A percentile compares a stretch with the other conserved stretches of the same genome.
phyloP scores from a whole-genome alignment of 2,888 invertebrate species.

The Heliconius sara region DNA sequence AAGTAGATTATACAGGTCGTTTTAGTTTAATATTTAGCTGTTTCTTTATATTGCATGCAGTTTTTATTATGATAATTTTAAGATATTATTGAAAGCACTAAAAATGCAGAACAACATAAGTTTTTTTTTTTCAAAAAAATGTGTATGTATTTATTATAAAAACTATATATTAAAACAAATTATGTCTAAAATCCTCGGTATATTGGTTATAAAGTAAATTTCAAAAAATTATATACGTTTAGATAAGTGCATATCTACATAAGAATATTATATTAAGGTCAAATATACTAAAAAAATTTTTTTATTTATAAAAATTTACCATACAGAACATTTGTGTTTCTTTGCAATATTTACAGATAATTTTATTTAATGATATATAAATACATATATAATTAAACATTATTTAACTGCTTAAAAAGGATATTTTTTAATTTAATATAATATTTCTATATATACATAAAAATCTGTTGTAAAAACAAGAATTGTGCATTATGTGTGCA shows the following conservation, averaged over 20 bases:
- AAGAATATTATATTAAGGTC: no score
- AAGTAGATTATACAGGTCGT: conserved; percentile 57
- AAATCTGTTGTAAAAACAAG: neutral
- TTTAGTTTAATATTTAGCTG: conserved; percentile 8
- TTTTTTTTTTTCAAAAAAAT: no score
- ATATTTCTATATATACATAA: neutral
- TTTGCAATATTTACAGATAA: no score
- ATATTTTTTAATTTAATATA: neutral
- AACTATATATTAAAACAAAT: neutral
- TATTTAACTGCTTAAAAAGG: no score
- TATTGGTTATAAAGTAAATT: neutral
- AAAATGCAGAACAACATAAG: neutral
- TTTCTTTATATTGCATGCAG: neutral
- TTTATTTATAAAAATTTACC: no score
- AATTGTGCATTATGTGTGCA: neutral
- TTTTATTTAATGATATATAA: no score
- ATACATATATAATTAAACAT: no score
- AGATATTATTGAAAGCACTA: neutral
- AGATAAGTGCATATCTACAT: neutral
- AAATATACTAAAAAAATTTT: no score
- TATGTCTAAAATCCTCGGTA: neutral
- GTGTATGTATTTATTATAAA: neutral
- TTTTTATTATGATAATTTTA: conserved; percentile 23
- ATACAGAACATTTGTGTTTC: no score
- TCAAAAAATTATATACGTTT: neutral